phyloP scores from a whole-genome alignment of 2,797 vertebrate species.

The Syngnathus rostellatus region DNA sequence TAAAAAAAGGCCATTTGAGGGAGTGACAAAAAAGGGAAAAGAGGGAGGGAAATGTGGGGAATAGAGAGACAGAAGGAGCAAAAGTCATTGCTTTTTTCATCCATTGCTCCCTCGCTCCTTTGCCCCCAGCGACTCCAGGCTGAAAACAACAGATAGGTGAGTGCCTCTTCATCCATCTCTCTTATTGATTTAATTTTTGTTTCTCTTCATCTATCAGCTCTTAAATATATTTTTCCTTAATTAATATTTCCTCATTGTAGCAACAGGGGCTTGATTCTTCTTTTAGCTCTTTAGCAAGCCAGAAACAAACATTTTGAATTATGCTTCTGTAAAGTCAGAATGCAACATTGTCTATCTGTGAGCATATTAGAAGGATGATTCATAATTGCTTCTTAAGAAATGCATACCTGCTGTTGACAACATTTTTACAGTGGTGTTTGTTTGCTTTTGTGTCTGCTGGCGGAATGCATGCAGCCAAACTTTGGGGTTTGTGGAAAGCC shows the following conservation, averaged over 20 bases:
- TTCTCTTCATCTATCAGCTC: background rate
- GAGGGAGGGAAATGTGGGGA: conserved; percentile 60
- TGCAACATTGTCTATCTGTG: too few relatives aligned
- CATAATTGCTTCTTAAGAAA: conserved; percentile 33
- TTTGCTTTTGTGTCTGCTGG: conserved; percentile 60
- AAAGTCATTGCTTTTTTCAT: conserved; percentile 42
- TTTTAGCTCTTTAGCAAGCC: background rate
- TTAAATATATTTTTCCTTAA: conserved; percentile 1
- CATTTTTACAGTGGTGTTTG: conserved; percentile 53
- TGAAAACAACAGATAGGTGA: conserved; percentile 56
- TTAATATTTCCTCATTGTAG: background rate
- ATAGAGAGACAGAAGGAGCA: conserved; percentile 49
- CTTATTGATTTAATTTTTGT: background rate
- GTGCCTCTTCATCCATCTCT: conserved; percentile 13
- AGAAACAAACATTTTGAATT: background rate
- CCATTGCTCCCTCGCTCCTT: conserved; percentile 35
- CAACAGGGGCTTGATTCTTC: background rate
- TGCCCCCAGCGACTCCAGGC: conserved; percentile 42
- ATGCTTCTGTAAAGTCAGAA: background rate
- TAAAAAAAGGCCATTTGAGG: conserved; percentile 44
- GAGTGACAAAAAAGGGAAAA: conserved; percentile 52
- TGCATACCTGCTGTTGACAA: conserved; percentile 37
- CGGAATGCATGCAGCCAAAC: conserved; percentile 44
- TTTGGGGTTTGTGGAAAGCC: conserved; percentile 58
- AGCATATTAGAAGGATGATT: conserved; percentile 7